phyloP scores from a whole-genome alignment of 1,140 invertebrate species.

The Pollicipes pollicipes region DNA sequence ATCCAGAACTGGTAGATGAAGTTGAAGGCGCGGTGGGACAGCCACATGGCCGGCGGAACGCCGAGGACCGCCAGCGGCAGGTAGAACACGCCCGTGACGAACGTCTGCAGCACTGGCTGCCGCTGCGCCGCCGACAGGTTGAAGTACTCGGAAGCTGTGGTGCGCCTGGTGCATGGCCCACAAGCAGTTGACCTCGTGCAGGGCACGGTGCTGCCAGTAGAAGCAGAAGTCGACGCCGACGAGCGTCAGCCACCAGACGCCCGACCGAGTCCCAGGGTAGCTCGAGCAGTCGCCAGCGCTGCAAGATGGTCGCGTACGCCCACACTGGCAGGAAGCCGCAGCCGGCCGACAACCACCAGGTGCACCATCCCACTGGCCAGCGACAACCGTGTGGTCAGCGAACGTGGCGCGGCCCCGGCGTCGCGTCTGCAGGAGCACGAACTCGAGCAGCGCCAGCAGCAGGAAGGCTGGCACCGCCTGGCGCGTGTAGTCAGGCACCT shows the following conservation, averaged over 20 bases:
- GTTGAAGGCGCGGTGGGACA: slow-evolving; percentile 70
- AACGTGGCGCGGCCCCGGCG: too few relatives aligned
- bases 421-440: too few relatives aligned
- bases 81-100: slow-evolving; percentile 66
- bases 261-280: slow-evolving; percentile 28
- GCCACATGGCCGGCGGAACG: slow-evolving; percentile 61
- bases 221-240: slow-evolving; percentile 30
- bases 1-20: slow-evolving; percentile 83
- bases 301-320: too few relatives aligned
- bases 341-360: too few relatives aligned
- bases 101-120: slow-evolving; percentile 62
- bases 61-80: slow-evolving; percentile 54
- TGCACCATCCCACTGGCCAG: too few relatives aligned
- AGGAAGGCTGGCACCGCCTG: too few relatives aligned
- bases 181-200: slow-evolving; percentile 57
- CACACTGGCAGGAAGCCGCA: too few relatives aligned
- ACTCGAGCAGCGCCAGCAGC: too few relatives aligned
- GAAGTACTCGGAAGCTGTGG: slow-evolving; percentile 86
- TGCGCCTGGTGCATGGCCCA: slow-evolving; percentile 92
- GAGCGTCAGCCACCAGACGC: slow-evolving; percentile 28
- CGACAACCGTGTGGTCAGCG: too few relatives aligned
- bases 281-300: slow-evolving; percentile 25
- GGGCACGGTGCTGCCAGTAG: slow-evolving; percentile 32
- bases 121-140: slow-evolving; percentile 71
- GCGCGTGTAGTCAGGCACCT: too few relatives aligned